Conservation (phyloP, 1,140 invertebrate genomes). For the Probaryconus sp. region DNA sequence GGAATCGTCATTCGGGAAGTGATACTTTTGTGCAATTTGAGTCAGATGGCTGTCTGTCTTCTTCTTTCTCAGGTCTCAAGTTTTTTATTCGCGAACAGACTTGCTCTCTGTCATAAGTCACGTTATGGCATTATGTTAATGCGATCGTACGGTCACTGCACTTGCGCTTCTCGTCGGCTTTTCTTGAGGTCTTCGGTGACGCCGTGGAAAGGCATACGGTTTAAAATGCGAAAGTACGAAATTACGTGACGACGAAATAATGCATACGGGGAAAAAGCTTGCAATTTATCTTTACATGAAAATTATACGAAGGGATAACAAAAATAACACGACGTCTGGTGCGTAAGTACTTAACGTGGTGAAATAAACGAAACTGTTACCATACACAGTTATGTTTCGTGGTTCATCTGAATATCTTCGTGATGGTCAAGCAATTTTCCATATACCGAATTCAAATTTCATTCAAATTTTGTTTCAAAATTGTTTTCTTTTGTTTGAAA, state of each 20-base stretch:
- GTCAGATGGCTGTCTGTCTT: slow-evolving; percentile 15
- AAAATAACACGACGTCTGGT: slow-evolving; percentile 38
- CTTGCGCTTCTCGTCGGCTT: slow-evolving; percentile 55
- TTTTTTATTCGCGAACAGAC: slow-evolving; percentile 25
- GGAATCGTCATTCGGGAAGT: no score
- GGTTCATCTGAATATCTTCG: no score
- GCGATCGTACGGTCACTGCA: slow-evolving; percentile 68
- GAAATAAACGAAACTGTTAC: background rate
- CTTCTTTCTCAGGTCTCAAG: slow-evolving; percentile 11
- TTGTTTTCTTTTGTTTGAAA: no score
- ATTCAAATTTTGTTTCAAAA: no score
- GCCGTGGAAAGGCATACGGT: slow-evolving; percentile 34
- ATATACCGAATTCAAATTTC: no score
- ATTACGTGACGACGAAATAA: slow-evolving; percentile 49
- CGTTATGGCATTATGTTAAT: slow-evolving; percentile 68
- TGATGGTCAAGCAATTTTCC: no score
- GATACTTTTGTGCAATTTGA: no score
- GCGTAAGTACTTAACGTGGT: slow-evolving; percentile 17
- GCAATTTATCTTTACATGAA: slow-evolving; percentile 40
- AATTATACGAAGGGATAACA: slow-evolving; percentile 36
- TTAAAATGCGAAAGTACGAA: slow-evolving; percentile 52
- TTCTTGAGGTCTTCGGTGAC: slow-evolving; percentile 49
- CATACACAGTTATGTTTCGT: no score
- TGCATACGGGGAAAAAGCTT: slow-evolving; percentile 40
- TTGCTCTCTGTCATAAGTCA: slow-evolving; percentile 42